Evolutionary conservation across 2,113 vertebrate species (phyloP), one percentile per base, ranked within the genome.

Genomic region (Emberiza fucata): DNA sequence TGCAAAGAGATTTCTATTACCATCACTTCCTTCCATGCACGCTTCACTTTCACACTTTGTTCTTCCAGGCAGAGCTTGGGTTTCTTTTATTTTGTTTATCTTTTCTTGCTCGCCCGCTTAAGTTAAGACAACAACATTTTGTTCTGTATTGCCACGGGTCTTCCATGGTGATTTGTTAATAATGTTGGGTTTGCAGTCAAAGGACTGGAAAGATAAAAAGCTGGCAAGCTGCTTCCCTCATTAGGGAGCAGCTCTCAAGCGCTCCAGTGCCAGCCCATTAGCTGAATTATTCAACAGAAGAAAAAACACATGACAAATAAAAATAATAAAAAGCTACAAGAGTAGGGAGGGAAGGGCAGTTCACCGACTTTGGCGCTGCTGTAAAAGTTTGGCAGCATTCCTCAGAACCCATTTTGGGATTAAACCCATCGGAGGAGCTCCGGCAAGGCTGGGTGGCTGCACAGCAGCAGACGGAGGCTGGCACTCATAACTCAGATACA

Each of bases 271-370:
- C 69, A 95, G 86, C 57, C 86, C 90, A 79, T 92, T 86, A 95
- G 69, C 80, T 95, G 83, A 94, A 96, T 96, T 95, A 97, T 96
- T 97, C 82, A 95, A 86, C 60, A 94, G 90, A 75, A 71, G 19
- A 33, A 92, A 88, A 90, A 91, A 71, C 17, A 65, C 23, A 64
- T 1, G 22, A 72, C 44, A 72, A 93, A 83, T 44, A 71, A 45
- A 73, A 60, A 13, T 51, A n/a, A 40, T 75, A 50, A 53, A 68
- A 71, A 50, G 8, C 48, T 83, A 72, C 59, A 51, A 69, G 69
- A 40, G 42, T 4, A 17, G 60, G 20, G 59, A 85, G 44, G 48
- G n/a, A 45, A 93, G 57, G 47, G 75, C 91, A 88, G 64, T 44
- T 81, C 44, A 27, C 11, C 11, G 40, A 56, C 80, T 71, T 81